Conservation (phyloP, 2,888 invertebrate genomes). For the Asteroscopus sphinx region DNA sequence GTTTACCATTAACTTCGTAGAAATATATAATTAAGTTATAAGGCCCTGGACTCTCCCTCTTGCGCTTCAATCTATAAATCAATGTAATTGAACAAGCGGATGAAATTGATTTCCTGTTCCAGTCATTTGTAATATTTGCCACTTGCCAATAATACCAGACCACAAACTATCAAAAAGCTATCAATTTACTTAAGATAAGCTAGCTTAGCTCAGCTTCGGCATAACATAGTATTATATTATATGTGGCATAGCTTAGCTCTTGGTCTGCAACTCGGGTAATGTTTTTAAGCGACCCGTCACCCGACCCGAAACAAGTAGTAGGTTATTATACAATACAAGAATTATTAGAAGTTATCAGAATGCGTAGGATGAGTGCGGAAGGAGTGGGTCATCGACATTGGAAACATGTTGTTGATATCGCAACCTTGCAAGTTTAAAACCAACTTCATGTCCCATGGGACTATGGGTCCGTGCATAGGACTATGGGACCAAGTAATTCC, state of each 20-base stretch:
- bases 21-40: not conserved
- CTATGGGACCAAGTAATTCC: not conserved
- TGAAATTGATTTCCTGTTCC: not conserved
- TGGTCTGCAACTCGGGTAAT: too few species aligned
- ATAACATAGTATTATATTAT: too few species aligned
- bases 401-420: conserved; percentile 17
- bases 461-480: not conserved
- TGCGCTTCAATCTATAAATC: not conserved
- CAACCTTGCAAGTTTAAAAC: not conserved
- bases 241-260: too few species aligned
- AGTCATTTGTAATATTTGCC: too few species aligned
- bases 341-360: conserved; percentile 21
- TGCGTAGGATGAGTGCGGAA: not conserved
- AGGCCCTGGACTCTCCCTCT: not conserved
- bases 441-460: conserved; percentile 8
- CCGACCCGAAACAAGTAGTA: too few species aligned
- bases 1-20: too few species aligned
- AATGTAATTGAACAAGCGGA: not conserved
- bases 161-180: too few species aligned
- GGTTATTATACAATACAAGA: not conserved
- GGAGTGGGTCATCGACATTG: conserved; percentile 14
- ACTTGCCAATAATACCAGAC: not conserved
- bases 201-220: too few species aligned
- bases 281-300: not conserved
- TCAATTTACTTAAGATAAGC: too few species aligned